Conservation (phyloP, 2,888 invertebrate species). For the Oeneis ivallda region DNA sequence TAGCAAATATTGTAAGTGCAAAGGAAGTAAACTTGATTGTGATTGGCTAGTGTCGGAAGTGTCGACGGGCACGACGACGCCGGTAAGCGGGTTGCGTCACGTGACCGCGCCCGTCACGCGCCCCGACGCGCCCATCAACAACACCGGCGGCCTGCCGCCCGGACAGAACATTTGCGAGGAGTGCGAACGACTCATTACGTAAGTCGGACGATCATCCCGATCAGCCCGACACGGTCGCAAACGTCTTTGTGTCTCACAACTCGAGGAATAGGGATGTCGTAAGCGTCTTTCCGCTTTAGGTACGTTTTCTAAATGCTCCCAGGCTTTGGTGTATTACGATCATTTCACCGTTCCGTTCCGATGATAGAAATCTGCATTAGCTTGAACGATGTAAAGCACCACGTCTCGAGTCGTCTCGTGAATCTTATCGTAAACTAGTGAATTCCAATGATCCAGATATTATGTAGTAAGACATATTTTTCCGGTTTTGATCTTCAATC, state of each 20-base stretch:
- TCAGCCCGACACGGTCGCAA: slow-evolving; percentile 83
- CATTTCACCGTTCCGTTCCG: background rate
- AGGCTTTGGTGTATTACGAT: background rate
- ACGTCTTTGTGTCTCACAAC: slow-evolving; percentile 48
- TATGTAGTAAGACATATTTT: background rate
- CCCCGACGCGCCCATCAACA: slow-evolving; percentile 83
- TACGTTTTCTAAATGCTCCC: background rate
- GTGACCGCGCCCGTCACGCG: slow-evolving; percentile 88
- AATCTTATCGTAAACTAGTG: background rate
- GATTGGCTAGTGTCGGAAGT: slow-evolving; percentile 46
- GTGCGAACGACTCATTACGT: slow-evolving; percentile 98
- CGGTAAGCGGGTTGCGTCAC: slow-evolving; percentile 84
- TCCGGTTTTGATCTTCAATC: too few species aligned
- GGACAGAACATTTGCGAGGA: slow-evolving; percentile 97
- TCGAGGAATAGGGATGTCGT: slow-evolving; percentile 11
- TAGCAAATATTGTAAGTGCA: background rate
- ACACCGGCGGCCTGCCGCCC: slow-evolving; percentile 88
- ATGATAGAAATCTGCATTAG: background rate
- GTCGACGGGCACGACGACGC: slow-evolving; percentile 66
- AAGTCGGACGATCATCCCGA: slow-evolving; percentile 85
- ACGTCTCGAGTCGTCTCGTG: background rate
- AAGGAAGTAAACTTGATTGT: background rate
- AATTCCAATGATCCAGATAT: background rate
- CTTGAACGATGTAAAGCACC: background rate
- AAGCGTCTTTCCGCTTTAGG: background rate